Conservation (phyloP, 2,113 vertebrate species). For the Mus spicilegus region DNA sequence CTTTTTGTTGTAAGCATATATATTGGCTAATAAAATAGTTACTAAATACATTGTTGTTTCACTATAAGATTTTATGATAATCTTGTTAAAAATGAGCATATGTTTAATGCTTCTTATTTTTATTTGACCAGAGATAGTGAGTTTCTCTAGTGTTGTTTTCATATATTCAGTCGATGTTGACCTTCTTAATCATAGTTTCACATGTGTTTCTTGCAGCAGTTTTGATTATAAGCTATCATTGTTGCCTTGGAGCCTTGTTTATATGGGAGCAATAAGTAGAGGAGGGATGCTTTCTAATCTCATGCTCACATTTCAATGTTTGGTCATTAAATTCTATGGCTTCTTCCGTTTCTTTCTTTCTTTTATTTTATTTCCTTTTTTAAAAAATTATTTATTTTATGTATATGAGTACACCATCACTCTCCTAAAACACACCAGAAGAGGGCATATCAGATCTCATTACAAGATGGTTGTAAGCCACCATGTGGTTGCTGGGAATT, state of each 20-base stretch:
- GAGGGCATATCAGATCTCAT: too few species aligned
- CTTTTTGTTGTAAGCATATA: neutral
- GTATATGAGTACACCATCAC: too few species aligned
- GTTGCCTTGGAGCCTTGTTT: neutral
- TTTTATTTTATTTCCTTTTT: too few species aligned
- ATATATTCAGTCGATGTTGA: neutral
- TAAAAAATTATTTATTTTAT: too few species aligned
- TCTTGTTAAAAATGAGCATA: neutral
- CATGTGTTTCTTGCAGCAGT: neutral
- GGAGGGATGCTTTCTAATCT: neutral
- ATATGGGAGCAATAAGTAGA: neutral
- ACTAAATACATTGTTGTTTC: neutral
- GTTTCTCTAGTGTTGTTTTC: neutral
- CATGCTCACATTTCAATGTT: neutral
- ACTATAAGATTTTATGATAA: neutral
- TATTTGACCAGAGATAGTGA: neutral
- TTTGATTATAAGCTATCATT: neutral
- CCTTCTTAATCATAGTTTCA: neutral
- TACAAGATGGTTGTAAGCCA: too few species aligned
- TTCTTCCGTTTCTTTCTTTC: too few species aligned
- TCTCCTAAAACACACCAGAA: too few species aligned
- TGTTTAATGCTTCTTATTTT: neutral
- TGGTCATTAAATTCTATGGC: neutral
- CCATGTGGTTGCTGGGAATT: too few species aligned
- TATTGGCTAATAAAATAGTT: neutral